Evolutionary conservation across 2,113 vertebrate species (phyloP).

Genomic region (Sisor rabdophorus): DNA sequence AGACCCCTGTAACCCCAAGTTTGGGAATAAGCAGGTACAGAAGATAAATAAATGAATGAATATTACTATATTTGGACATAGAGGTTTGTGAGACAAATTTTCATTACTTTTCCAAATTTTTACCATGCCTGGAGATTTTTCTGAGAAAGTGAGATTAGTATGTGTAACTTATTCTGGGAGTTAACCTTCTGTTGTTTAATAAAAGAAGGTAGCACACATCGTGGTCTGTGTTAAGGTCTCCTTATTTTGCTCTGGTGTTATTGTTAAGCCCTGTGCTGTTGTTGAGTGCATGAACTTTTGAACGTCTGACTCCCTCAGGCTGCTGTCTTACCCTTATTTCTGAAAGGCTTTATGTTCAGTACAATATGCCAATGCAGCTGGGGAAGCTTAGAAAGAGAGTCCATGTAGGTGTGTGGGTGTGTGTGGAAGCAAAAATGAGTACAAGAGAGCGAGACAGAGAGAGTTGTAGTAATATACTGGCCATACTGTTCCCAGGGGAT

Average conservation of each 20-base stretch:
- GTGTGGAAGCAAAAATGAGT: not conserved
- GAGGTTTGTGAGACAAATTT: too few relatives aligned
- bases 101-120: too few relatives aligned
- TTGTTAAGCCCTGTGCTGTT: slow-evolving; percentile 25
- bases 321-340: slow-evolving; percentile 38
- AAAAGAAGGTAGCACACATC: not conserved
- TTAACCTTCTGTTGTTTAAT: slow-evolving; percentile 14
- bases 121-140: not conserved
- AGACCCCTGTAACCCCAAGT: too few relatives aligned
- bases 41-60: too few relatives aligned
- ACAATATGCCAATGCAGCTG: slow-evolving; percentile 35
- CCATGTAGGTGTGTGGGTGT: not conserved
- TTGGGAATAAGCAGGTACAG: too few relatives aligned
- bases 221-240: not conserved
- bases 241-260: slow-evolving; percentile 4
- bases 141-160: not conserved
- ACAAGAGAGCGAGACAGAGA: slow-evolving; percentile 15
- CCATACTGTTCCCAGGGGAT: slow-evolving; percentile 25
- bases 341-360: slow-evolving; percentile 29
- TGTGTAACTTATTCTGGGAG: not conserved
- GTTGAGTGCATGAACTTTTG: slow-evolving; percentile 46
- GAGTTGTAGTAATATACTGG: slow-evolving; percentile 18
- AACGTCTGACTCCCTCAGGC: slow-evolving; percentile 43
- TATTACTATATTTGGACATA: too few relatives aligned
- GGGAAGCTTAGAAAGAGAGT: slow-evolving; percentile 18